phyloP scores from a whole-genome alignment of 2,888 invertebrate species.

The Colostygia pectinataria region DNA sequence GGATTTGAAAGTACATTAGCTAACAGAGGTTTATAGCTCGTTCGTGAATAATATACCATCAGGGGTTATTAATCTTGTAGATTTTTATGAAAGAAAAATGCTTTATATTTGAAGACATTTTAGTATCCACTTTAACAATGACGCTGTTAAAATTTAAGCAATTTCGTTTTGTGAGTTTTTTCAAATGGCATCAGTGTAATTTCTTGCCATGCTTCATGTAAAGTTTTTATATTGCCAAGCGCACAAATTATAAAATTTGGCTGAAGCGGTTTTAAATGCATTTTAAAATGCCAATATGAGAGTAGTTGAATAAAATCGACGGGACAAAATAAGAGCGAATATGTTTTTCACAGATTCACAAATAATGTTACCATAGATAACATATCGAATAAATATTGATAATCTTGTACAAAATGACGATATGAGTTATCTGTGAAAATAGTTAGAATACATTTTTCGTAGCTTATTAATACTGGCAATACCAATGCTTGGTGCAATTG shows the following conservation, averaged over 20 bases:
- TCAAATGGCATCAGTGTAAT: too few relatives aligned
- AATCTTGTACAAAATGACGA: constrained; percentile 14
- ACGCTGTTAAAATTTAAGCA: too few relatives aligned
- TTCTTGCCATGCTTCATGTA: constrained; percentile 10
- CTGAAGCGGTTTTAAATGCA: constrained; percentile 5
- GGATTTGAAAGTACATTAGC: too few relatives aligned
- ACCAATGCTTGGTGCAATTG: constrained; percentile 22
- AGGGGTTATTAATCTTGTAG: background rate
- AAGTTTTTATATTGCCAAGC: constrained; percentile 6
- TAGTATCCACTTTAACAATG: too few relatives aligned
- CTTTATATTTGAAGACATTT: too few relatives aligned
- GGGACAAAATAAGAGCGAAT: constrained; percentile 9
- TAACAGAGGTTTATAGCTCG: too few relatives aligned
- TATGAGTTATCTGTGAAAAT: constrained; percentile 17
- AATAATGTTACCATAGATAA: constrained; percentile 12
- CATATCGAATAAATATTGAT: background rate
- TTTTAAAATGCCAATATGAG: background rate
- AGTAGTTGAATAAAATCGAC: constrained; percentile 10
- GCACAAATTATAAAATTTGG: constrained; percentile 18
- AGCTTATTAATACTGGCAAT: constrained; percentile 19
- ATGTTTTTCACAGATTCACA: constrained; percentile 8
- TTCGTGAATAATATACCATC: too few relatives aligned
- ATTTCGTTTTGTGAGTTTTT: too few relatives aligned
- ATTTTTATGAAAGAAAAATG: background rate
- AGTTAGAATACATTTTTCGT: constrained; percentile 17